Conservation (phyloP, 2,797 vertebrate species). For the Molothrus ater region DNA sequence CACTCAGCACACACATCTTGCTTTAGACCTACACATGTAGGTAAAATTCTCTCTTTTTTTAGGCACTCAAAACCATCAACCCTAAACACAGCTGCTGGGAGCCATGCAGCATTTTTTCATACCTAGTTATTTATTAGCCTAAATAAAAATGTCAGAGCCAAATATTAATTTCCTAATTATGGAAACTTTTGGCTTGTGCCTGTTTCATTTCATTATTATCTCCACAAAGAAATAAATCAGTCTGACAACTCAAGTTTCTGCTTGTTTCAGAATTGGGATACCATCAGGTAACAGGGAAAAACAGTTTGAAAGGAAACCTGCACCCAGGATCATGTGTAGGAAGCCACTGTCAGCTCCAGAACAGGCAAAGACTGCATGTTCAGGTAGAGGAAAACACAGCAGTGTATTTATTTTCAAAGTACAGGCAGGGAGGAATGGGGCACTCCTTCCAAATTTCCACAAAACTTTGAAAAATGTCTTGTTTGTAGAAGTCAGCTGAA, state of each 20-base stretch:
- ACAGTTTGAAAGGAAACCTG: background rate
- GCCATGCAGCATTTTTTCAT: background rate
- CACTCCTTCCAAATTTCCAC: background rate
- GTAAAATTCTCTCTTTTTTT: background rate
- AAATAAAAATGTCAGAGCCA: slow-evolving; percentile 35
- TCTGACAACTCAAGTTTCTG: background rate
- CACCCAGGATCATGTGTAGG: background rate
- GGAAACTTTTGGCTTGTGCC: background rate
- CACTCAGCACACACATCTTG: background rate
- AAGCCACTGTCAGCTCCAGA: background rate
- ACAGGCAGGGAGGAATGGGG: background rate
- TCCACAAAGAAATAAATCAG: slow-evolving; percentile 18
- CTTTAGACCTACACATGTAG: background rate
- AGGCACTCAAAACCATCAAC: background rate
- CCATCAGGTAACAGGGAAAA: background rate
- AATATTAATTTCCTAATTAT: slow-evolving; percentile 7
- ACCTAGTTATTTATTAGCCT: slow-evolving; percentile 2
- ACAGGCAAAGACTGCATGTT: background rate
- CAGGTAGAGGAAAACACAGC: background rate
- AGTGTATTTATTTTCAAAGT: background rate
- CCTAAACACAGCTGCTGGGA: background rate
- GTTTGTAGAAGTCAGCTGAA: slow-evolving; percentile 44
- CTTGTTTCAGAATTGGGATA: background rate
- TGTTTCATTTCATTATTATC: background rate
- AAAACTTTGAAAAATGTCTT: background rate